Conservation (phyloP, 2,888 invertebrate genomes). For the Meiosimyza platycephala region DNA sequence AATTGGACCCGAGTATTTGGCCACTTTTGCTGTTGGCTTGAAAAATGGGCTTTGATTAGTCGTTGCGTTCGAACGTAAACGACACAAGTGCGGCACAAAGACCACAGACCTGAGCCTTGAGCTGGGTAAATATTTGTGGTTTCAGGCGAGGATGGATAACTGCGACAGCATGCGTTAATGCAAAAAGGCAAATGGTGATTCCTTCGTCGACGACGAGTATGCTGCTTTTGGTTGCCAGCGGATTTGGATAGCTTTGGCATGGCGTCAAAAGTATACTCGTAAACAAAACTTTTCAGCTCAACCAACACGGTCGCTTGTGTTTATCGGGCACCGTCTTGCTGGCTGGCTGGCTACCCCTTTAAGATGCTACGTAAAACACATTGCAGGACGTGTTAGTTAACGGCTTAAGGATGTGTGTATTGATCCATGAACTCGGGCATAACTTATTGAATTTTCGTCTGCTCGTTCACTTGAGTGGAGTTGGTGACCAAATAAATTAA, state of each 20-base stretch:
- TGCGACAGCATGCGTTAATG: slow-evolving; percentile 58
- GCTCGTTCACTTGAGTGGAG: slow-evolving; percentile 56
- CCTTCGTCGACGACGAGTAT: slow-evolving; percentile 29
- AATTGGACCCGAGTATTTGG: slow-evolving; percentile 56
- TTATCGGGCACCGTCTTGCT: slow-evolving; percentile 10
- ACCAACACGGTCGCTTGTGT: slow-evolving; percentile 47
- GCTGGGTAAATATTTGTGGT: slow-evolving; percentile 66
- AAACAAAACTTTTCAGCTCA: slow-evolving; percentile 28
- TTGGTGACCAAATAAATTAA: slow-evolving; percentile 66
- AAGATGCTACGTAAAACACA: not conserved
- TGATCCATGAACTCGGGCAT: slow-evolving; percentile 21
- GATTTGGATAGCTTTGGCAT: slow-evolving; percentile 52
- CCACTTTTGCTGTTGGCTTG: slow-evolving; percentile 58
- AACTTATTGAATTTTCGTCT: slow-evolving; percentile 38
- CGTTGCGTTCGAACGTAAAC: not conserved
- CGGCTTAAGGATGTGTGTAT: slow-evolving; percentile 20
- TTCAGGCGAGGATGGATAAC: slow-evolving; percentile 54
- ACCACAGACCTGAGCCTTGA: slow-evolving; percentile 56
- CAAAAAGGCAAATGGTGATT: slow-evolving; percentile 62
- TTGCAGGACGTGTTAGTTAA: slow-evolving; percentile 8
- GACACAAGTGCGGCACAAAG: slow-evolving; percentile 31
- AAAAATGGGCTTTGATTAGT: slow-evolving; percentile 60
- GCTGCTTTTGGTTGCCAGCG: slow-evolving; percentile 39
- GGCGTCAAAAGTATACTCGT: slow-evolving; percentile 48
- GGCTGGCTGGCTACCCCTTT: slow-evolving; percentile 6